These are phyloP conservation scores for mouse (Mus musculus) DNA, from an alignment of 2,113 vertebrate species.

Conservation along the genomic window GRCm39 chr8:7171001-7171500, in stretches of 20 bases:
- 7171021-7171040: neutral
- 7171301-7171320: neutral
- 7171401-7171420: neutral
- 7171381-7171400: neutral
- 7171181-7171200: constrained; percentile 24
- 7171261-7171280: constrained; percentile 46
- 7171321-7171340: neutral
- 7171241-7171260: neutral
- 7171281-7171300: neutral
- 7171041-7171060: neutral
- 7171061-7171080: neutral
- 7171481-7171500: constrained; percentile 42
- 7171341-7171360: neutral
- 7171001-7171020: neutral
- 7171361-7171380: constrained; percentile 40
- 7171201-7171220: constrained; percentile 23
- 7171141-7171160: constrained; percentile 57
- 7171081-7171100: neutral
- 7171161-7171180: constrained; percentile 56
- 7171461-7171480: neutral
- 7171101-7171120: neutral
- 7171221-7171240: constrained; percentile 44
- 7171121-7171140: neutral
- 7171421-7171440: neutral
- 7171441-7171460: neutral